Conservation (phyloP, 2,888 invertebrate species). For the Thymelicus sylvestris region DNA sequence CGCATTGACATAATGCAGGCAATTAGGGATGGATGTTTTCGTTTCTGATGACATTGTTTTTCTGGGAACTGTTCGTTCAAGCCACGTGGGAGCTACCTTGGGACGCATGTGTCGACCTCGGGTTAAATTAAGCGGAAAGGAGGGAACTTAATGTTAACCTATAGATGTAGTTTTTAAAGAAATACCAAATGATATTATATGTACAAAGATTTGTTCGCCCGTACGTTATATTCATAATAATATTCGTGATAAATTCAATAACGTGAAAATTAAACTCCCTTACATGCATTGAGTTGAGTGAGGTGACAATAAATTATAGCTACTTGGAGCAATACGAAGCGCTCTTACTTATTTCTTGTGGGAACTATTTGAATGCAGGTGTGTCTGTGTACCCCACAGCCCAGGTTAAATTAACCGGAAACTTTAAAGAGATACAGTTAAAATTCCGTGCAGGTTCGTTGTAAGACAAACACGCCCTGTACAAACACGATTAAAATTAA, state of each 20-base stretch:
- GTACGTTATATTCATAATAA: too few relatives aligned
- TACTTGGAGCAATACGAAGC: not conserved
- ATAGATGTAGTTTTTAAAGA: not conserved
- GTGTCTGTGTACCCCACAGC: not conserved
- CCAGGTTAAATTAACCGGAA: conserved; percentile 81
- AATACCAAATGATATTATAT: too few relatives aligned
- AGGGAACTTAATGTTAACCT: conserved; percentile 50
- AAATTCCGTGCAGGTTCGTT: conserved; percentile 72
- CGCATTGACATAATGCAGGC: conserved; percentile 54
- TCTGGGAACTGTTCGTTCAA: conserved; percentile 74
- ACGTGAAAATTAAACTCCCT: too few relatives aligned
- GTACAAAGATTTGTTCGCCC: too few relatives aligned
- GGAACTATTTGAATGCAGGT: conserved; percentile 19
- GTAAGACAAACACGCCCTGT: conserved; percentile 44
- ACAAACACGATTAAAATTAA: conserved; percentile 32
- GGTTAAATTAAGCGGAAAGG: conserved; percentile 82
- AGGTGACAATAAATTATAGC: too few relatives aligned
- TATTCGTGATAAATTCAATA: too few relatives aligned
- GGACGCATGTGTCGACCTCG: conserved; percentile 73
- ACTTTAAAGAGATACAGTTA: conserved; percentile 75
- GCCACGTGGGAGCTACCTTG: conserved; percentile 45
- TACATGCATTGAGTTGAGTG: too few relatives aligned
- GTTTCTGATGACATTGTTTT: conserved; percentile 71
- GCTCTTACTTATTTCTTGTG: conserved; percentile 8
- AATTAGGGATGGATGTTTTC: conserved; percentile 69